Evolutionary conservation across 2,113 vertebrate species (phyloP), one percentile per base, ranked within the genome.

Genomic region (Empidonax traillii): DNA sequence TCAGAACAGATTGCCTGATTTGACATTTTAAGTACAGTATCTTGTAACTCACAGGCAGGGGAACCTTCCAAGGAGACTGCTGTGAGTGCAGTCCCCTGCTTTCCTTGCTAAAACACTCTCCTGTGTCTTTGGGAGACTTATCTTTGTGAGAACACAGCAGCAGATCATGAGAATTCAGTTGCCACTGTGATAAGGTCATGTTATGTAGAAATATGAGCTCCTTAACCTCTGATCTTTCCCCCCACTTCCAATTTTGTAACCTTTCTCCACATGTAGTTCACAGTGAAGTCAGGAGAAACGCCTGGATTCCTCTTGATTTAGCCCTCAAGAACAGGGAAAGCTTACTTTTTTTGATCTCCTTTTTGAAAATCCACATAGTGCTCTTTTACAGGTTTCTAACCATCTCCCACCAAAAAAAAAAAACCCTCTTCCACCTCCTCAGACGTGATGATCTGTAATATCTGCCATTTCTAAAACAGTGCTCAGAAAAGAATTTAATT

Each of bases 21-120:
- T 90, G 95, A 96, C 89, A 10, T 82, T 94, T 94, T 93, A 96
- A 95, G 72, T 93, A 95, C 97, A 96, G 93, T 92, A 91, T 93
- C 94, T 96, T 67, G 80, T 85, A 79, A 28, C 89, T 96, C 62
- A 10, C 63, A 55, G 88, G 78, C 86, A 79, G 78, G 78, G 41
- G 83, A 75, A 78, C 58, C 46, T 85, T 80, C 67, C 58, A 92
- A 86, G 93, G 93, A 65, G 79, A 27, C 71, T 71, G 72, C 90
- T 35, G n/a, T 19, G 43, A 78, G 69, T 2, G 5, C 76, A 21
- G 87, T 18, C 78, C 80, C 51, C 67, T 12, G 39, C 5, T 44
- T 87, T 14, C 55, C 49, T 12, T 68, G 30, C 94, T 66, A 24
- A 41, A 76, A 87, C 90, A 16, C 86, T 55, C 52, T 66, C 66